A percentile compares a stretch with the other conserved stretches of the same genome.
These are phyloP conservation scores for Bovichtus variegatus DNA, from an alignment of 2,797 vertebrate species.

Conservation along the genomic window DNA sequence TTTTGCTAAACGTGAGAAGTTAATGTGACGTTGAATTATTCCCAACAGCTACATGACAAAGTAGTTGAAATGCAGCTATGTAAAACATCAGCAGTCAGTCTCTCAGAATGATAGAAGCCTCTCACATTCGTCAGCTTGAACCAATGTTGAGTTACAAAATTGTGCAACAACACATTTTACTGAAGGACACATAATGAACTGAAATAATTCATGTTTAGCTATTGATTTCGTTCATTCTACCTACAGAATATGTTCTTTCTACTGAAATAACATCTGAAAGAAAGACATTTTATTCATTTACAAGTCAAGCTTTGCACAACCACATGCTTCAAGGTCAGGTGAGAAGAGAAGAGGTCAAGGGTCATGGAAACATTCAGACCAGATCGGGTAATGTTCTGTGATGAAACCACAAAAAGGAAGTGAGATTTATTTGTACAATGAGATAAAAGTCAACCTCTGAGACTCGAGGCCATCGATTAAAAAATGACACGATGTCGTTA, in stretches of 20 bases:
- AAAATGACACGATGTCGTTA: neutral
- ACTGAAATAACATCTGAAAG: neutral
- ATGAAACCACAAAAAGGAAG: neutral
- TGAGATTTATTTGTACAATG: rapidly evolving
- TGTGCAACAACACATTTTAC: neutral
- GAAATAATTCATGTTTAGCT: neutral
- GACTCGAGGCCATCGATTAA: neutral
- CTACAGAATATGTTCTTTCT: neutral
- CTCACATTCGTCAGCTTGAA: neutral
- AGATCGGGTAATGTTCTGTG: neutral
- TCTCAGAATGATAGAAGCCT: neutral
- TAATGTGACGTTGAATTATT: no score
- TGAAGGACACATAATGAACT: neutral
- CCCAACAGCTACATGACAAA: neutral
- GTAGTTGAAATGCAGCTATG: neutral
- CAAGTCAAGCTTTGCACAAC: neutral
- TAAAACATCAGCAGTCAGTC: neutral
- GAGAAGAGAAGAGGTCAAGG: neutral
- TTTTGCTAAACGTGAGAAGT: no score
- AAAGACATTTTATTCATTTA: neutral
- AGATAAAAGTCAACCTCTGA: neutral
- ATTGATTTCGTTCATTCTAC: neutral
- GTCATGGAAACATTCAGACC: neutral
- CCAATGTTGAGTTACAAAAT: neutral
- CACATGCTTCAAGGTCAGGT: neutral